phyloP scores from a whole-genome alignment of 2,113 vertebrate species.

The Willisornis vidua region DNA sequence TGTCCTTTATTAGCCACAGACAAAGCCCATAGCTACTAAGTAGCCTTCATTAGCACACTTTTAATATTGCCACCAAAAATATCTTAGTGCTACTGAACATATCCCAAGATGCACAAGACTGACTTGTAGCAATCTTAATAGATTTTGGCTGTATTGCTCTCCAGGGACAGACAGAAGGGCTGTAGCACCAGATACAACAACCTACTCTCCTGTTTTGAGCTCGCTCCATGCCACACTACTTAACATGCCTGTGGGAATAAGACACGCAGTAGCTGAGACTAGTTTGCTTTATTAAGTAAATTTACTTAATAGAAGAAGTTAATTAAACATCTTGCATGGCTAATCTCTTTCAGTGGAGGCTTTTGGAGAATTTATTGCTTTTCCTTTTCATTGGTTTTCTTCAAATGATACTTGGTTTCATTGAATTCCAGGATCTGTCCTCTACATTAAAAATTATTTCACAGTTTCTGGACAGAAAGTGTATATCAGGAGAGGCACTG shows the following conservation, averaged over 20 bases:
- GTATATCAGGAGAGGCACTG: not conserved
- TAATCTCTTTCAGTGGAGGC: not conserved
- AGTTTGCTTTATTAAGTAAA: not conserved
- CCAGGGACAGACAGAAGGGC: not conserved
- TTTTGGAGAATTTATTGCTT: not conserved
- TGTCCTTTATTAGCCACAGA: not conserved
- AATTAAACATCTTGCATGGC: conserved; percentile 34
- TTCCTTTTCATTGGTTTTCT: conserved; percentile 1
- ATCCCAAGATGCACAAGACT: not conserved
- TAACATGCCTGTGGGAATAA: not conserved
- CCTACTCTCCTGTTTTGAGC: not conserved
- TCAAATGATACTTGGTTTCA: not conserved
- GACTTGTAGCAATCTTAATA: not conserved
- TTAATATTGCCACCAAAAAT: not conserved
- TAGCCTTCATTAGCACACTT: not conserved
- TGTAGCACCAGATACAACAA: not conserved
- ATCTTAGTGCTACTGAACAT: not conserved
- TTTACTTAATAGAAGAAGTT: conserved; percentile 25
- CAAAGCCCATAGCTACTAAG: not conserved
- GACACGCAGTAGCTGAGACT: not conserved
- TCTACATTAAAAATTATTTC: not conserved
- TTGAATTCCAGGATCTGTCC: not conserved
- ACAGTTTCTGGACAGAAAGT: not conserved
- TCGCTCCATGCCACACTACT: accelerated
- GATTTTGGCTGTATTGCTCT: not conserved